Percentiles rank a stretch among this genome's conserved stretches.
These are phyloP conservation scores for Andrena haemorrhoa DNA, from an alignment of 2,888 invertebrate genomes.

Conservation along the genomic window DNA sequence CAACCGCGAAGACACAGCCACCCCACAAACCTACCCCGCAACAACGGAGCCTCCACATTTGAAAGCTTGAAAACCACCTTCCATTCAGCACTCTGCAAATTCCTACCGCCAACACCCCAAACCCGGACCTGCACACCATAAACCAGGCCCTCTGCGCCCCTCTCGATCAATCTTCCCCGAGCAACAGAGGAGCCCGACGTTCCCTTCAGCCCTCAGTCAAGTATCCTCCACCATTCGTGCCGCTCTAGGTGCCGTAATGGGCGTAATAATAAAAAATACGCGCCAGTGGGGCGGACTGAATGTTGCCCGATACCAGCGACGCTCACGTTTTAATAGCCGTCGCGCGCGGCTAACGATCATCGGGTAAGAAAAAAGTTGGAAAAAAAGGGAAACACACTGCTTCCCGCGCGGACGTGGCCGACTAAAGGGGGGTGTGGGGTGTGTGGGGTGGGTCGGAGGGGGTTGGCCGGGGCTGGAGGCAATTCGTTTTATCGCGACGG, in stretches of 20 bases:
- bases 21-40: no score
- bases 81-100: no score
- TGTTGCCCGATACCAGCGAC: not conserved
- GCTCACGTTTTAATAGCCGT: slow-evolving; percentile 7
- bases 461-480: not conserved
- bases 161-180: no score
- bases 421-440: not conserved
- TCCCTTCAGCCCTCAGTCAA: no score
- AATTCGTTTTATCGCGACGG: slow-evolving; percentile 41
- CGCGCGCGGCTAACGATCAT: slow-evolving; percentile 4
- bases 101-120: no score
- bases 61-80: no score
- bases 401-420: not conserved
- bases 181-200: no score
- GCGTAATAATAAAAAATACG: slow-evolving; percentile 7
- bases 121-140: no score
- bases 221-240: not conserved
- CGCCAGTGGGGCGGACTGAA: not conserved
- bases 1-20: no score
- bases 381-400: not conserved
- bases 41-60: no score
- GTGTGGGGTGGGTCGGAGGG: no score
- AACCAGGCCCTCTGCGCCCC: no score
- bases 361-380: not conserved
- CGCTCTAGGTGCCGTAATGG: not conserved